These are phyloP conservation scores for Drosophila flavopinicola DNA, from an alignment of 2,888 invertebrate genomes.

Conservation along the genomic window DNA sequence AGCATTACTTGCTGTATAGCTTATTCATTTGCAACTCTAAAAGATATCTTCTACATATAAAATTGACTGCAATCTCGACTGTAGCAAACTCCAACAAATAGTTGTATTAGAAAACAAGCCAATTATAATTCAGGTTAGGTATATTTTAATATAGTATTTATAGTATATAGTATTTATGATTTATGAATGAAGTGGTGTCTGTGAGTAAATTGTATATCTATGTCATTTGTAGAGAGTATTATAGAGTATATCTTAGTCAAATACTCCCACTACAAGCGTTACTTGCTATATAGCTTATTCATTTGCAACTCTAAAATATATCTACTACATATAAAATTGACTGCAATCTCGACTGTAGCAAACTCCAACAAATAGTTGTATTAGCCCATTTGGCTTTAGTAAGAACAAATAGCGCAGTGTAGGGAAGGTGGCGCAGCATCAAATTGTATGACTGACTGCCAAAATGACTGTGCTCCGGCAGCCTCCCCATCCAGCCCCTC, in stretches of 20 bases:
- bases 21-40: not conserved
- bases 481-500: slow-evolving; percentile 4
- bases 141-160: no score
- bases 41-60: no score
- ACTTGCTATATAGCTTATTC: not conserved
- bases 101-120: not conserved
- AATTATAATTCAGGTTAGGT: no score
- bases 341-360: not conserved
- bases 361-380: slow-evolving; percentile 4
- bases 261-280: no score
- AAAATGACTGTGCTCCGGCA: slow-evolving; percentile 62
- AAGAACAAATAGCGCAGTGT: slow-evolving; percentile 14
- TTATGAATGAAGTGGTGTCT: no score
- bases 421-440: slow-evolving; percentile 56
- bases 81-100: slow-evolving; percentile 13
- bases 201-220: no score
- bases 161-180: no score
- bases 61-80: not conserved
- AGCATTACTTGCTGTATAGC: not conserved
- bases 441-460: slow-evolving; percentile 77
- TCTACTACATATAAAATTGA: no score
- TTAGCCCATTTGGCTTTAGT: not conserved
- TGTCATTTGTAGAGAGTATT: no score
- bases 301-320: not conserved
- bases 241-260: no score